Percentiles rank a stretch among this genome's conserved stretches.
Evolutionary conservation across 1,140 invertebrate genomes (phyloP).

Genomic region (Condylostylus longicornis): DNA sequence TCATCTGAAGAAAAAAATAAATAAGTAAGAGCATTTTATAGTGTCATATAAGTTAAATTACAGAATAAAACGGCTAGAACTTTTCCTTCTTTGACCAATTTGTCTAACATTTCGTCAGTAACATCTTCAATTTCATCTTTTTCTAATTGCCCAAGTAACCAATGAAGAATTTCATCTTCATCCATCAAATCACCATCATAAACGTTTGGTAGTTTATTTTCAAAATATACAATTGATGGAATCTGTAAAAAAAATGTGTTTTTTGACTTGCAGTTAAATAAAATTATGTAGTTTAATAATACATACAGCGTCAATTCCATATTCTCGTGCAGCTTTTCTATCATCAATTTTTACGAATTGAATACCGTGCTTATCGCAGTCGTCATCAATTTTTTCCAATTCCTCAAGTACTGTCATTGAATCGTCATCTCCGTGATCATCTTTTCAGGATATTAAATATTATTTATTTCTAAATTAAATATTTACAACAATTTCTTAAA

Average conservation of each 20-base stretch:
- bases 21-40: neutral
- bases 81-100: constrained; percentile 73
- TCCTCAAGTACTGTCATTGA: constrained; percentile 69
- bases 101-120: constrained; percentile 84
- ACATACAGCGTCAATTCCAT: constrained; percentile 62
- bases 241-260: constrained; percentile 15
- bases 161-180: constrained; percentile 80
- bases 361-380: constrained; percentile 80
- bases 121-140: constrained; percentile 92
- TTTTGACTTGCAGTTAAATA: neutral
- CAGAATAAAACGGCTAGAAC: constrained; percentile 84
- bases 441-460: constrained; percentile 33
- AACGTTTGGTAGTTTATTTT: constrained; percentile 81
- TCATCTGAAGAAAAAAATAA: constrained; percentile 49
- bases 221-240: constrained; percentile 82
- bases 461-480: constrained; percentile 4
- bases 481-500: neutral
- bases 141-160: constrained; percentile 70
- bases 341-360: constrained; percentile 91
- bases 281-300: constrained; percentile 1
- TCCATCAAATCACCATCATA: constrained; percentile 84
- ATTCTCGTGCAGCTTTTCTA: constrained; percentile 60
- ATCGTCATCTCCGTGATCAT: constrained; percentile 71
- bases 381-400: constrained; percentile 84
- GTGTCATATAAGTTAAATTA: constrained; percentile 35